Conservation (phyloP, 2,888 invertebrate genomes). For the Apamea monoglypha region DNA sequence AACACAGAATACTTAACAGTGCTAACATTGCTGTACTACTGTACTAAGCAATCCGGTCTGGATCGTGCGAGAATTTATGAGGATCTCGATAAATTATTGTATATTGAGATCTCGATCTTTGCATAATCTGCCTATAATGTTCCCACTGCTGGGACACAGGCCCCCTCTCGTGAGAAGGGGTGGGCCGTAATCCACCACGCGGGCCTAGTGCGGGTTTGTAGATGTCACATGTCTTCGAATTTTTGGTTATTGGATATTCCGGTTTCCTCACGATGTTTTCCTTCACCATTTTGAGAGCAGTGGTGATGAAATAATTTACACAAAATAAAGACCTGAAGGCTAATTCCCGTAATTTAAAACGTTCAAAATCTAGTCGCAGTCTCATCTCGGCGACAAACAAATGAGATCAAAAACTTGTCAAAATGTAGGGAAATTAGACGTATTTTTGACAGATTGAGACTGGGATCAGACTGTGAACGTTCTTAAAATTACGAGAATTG, state of each 20-base stretch:
- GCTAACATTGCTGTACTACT: constrained; percentile 22
- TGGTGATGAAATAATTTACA: not conserved
- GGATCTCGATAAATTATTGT: constrained; percentile 11
- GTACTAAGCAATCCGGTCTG: not conserved
- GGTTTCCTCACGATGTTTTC: not conserved
- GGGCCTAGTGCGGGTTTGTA: not conserved
- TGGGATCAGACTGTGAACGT: too few species aligned
- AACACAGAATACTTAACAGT: constrained; percentile 49
- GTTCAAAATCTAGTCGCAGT: too few species aligned
- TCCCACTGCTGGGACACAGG: not conserved
- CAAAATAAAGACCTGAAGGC: not conserved
- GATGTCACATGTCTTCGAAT: not conserved
- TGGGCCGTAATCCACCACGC: not conserved
- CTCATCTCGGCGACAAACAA: too few species aligned
- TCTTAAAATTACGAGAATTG: too few species aligned
- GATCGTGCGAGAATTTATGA: constrained; percentile 5
- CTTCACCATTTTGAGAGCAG: not conserved
- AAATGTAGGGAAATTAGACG: too few species aligned
- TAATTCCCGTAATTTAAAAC: too few species aligned
- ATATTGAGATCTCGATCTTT: not conserved
- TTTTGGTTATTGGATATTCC: not conserved
- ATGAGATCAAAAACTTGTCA: too few species aligned
- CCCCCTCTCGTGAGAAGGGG: not conserved
- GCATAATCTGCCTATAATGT: not conserved
- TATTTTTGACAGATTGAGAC: too few species aligned